Base-by-base conservation (phyloP, 2,797 vertebrate genomes). In the Catharus ustulatus region DNA sequence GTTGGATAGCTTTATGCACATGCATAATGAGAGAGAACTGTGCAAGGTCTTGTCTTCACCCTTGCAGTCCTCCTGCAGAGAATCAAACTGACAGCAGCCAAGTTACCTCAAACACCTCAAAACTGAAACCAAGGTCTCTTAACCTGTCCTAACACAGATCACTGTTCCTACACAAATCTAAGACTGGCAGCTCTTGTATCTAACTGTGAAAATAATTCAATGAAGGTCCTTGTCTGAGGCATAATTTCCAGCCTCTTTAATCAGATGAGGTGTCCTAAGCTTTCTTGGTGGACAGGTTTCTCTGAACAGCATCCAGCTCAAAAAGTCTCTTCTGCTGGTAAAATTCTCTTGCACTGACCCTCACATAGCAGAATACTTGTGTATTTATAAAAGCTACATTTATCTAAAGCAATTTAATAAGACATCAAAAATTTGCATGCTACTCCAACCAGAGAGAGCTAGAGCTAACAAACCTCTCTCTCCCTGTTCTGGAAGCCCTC, bases 1-100 rank as follows among this genome's bases (percentile, higher is more conserved):
- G 10, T 1, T 43, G 19, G 18, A n/a, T 61, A 66, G 29, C 1
- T 1, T 18, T 26, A 4, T 27, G 7, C 13, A 8, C 0, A 0
- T n/a, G 20, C 13, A 61, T 30, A 68, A 42, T 19, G 7, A 63
- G 12, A 49, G 34, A 73, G 13, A 58, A 43, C 10, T 6, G 11
- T 34, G 16, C 9, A 62, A 52, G 3, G 16, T 16, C 23, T 92
- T 9, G 8, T 34, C 49, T 87, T 90, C 19, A 9, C 9, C 17
- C 11, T n/a, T 54, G 32, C 18, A 48, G 12, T 69, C 7, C 32
- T 69, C 8, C 42, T 34, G 4, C 26, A 30, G 17, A 59, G 14
- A 67, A 52, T 46, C 29, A 32, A 79, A 68, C 8, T 11, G 2
- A n/a, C 38, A 71, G 29, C 51, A 73, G 32, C 13, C 27, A 61